Conservation (phyloP, 2,888 invertebrate species). For the Drosophila eohydei region DNA sequence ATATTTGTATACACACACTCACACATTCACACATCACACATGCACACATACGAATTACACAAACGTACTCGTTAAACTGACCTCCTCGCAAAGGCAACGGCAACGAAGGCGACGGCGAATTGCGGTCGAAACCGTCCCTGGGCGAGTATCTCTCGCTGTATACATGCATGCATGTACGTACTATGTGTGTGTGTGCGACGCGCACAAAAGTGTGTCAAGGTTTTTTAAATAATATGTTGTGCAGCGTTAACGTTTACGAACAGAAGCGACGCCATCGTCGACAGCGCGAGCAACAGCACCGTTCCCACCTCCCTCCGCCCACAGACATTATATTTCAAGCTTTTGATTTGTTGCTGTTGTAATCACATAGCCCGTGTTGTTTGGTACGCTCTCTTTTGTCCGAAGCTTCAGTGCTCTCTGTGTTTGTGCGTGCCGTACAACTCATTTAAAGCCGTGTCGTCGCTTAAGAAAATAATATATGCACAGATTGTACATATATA, state of each 20-base stretch:
- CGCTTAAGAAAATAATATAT: slow-evolving; percentile 29
- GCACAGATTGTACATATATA: not conserved
- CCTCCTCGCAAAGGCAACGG: slow-evolving; percentile 61
- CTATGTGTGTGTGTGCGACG: slow-evolving; percentile 52
- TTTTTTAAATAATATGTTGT: slow-evolving; percentile 82
- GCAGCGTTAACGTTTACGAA: slow-evolving; percentile 73
- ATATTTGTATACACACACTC: slow-evolving; percentile 18
- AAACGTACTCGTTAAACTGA: slow-evolving; percentile 74
- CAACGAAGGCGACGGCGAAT: slow-evolving; percentile 64
- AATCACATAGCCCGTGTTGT: slow-evolving; percentile 39
- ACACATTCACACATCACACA: slow-evolving; percentile 8
- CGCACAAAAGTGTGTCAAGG: slow-evolving; percentile 83
- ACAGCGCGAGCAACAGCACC: slow-evolving; percentile 19
- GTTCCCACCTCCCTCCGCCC: slow-evolving; percentile 8
- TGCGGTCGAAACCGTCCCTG: slow-evolving; percentile 83
- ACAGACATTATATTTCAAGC: slow-evolving; percentile 36
- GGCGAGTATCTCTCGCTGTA: slow-evolving; percentile 69
- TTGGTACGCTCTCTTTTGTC: slow-evolving; percentile 39
- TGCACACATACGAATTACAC: slow-evolving; percentile 32
- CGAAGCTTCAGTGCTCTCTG: slow-evolving; percentile 32
- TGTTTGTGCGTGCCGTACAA: slow-evolving; percentile 36
- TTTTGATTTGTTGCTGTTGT: slow-evolving; percentile 61
- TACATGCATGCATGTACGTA: slow-evolving; percentile 19
- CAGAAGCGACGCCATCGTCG: slow-evolving; percentile 55
- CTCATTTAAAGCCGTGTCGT: slow-evolving; percentile 66